These are phyloP conservation scores for Haplochromis vanheusdeni DNA, from an alignment of 2,113 vertebrate genomes.

Conservation along the genomic window DNA sequence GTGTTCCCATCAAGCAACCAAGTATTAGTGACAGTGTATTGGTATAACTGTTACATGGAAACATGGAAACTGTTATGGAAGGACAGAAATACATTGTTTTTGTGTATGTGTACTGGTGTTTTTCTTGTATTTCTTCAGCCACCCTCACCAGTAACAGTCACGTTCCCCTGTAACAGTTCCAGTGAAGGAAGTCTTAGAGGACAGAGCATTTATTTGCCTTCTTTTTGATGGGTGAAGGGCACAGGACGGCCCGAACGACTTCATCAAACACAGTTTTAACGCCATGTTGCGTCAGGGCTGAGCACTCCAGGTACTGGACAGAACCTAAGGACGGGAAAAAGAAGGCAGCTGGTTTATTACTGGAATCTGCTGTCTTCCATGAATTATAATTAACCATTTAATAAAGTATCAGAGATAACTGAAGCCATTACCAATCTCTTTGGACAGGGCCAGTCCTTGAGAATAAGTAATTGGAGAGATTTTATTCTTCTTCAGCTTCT, in stretches of 20 bases:
- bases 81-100: conserved; percentile 42
- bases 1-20: not conserved
- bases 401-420: not conserved
- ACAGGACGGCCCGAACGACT: conserved; percentile 93
- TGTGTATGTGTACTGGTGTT: conserved; percentile 42
- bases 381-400: not conserved
- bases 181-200: conserved; percentile 71
- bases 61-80: not conserved
- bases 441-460: conserved; percentile 94
- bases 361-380: not conserved
- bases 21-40: not conserved
- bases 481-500: conserved; percentile 97
- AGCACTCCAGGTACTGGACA: conserved; percentile 96
- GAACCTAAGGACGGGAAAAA: conserved; percentile 67
- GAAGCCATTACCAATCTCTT: conserved; percentile 85
- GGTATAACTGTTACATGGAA: not conserved
- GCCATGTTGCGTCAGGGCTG: conserved; percentile 93
- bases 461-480: conserved; percentile 94
- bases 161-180: conserved; percentile 45
- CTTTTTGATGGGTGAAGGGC: conserved; percentile 90
- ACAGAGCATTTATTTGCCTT: conserved; percentile 85
- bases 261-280: conserved; percentile 98
- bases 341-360: not conserved
- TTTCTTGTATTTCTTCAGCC: conserved; percentile 33
- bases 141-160: conserved; percentile 53